phyloP scores from a whole-genome alignment of 2,113 vertebrate species.

The Rynchops niger region DNA sequence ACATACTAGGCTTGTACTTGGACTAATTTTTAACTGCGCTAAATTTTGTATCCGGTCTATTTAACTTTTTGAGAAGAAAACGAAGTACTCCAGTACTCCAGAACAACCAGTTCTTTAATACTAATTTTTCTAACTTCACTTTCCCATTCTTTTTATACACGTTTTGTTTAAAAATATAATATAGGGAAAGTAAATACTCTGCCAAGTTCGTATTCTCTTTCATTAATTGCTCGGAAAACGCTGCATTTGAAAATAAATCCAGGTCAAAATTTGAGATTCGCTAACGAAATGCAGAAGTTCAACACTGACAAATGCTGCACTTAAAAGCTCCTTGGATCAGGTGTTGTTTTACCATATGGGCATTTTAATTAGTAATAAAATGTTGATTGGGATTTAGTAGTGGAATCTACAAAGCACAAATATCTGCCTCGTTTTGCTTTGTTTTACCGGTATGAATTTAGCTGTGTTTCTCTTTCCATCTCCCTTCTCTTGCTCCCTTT shows the following conservation, averaged over 20 bases:
- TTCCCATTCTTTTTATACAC: not conserved
- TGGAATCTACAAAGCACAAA: not conserved
- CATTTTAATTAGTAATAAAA: constrained; percentile 65
- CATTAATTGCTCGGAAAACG: not conserved
- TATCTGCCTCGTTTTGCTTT: not conserved
- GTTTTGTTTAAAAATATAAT: not conserved
- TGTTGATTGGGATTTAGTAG: not conserved
- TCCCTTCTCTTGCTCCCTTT: rapidly evolving
- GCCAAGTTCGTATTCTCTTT: not conserved
- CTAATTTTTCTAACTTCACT: not conserved
- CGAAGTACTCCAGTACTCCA: no score
- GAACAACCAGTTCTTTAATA: no score
- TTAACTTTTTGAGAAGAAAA: not conserved
- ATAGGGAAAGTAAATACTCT: not conserved
- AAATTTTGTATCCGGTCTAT: not conserved
- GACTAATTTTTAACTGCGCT: rapidly evolving
- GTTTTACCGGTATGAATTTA: not conserved
- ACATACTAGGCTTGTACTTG: rapidly evolving
- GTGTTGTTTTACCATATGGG: constrained; percentile 46
- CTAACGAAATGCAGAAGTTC: not conserved
- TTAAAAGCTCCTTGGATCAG: constrained; percentile 51
- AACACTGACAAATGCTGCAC: not conserved
- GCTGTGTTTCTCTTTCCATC: not conserved
- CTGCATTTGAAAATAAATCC: not conserved
- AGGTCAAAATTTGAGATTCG: not conserved